Conservation (phyloP, 2,113 vertebrate species). For the Daubentonia madagascariensis region DNA sequence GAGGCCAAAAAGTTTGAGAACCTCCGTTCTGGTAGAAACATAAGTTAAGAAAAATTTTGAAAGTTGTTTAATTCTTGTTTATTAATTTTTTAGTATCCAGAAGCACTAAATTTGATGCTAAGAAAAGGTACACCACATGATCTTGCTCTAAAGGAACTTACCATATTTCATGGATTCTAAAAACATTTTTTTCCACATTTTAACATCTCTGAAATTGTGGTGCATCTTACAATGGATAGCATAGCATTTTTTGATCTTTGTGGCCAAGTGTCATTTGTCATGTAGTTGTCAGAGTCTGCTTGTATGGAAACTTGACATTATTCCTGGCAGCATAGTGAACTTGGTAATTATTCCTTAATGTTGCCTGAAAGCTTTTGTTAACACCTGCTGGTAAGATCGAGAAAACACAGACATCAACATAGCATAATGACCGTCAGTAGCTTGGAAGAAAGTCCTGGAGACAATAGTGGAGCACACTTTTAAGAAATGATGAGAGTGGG, state of each 20-base stretch:
- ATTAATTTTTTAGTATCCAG: neutral
- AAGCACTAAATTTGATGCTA: neutral
- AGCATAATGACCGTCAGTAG: no score
- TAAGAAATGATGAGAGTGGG: neutral
- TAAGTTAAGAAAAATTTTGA: neutral
- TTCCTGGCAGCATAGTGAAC: neutral
- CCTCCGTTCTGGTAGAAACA: neutral
- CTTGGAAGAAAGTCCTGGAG: neutral
- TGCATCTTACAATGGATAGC: neutral
- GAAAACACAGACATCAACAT: neutral
- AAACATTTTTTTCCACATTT: neutral
- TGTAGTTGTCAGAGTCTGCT: neutral
- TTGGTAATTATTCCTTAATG: neutral
- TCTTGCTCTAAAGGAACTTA: neutral
- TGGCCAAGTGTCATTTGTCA: neutral
- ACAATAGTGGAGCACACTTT: neutral
- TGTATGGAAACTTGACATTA: neutral
- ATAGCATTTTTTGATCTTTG: neutral
- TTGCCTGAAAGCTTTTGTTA: constrained; percentile 1
- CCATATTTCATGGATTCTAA: neutral
- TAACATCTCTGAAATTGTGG: neutral
- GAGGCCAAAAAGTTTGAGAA: neutral
- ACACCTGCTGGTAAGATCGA: constrained; percentile 23
- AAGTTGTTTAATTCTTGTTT: neutral
- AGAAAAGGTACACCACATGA: neutral